Conservation (phyloP, 2,888 invertebrate species). For the Scaeva pyrastri region DNA sequence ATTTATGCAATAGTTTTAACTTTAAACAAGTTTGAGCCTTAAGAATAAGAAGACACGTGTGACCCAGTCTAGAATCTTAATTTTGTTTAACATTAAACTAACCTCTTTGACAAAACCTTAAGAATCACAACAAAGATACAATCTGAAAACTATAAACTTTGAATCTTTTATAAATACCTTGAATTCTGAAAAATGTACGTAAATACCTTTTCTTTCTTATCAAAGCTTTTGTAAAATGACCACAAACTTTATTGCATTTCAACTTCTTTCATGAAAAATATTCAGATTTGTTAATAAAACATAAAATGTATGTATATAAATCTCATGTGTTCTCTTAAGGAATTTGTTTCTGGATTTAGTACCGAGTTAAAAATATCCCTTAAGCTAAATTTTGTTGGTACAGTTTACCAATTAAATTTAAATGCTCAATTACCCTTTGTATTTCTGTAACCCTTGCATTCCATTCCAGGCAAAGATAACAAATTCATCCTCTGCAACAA, state of each 20-base stretch:
- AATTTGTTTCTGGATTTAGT: neutral
- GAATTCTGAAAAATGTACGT: too few species aligned
- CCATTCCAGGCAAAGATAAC: constrained; percentile 42
- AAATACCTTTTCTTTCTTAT: neutral
- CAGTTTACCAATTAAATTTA: constrained; percentile 34
- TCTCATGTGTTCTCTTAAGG: neutral
- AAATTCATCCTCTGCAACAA: constrained; percentile 34
- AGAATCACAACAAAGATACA: too few species aligned
- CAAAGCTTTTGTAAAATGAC: neutral
- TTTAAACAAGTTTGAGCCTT: too few species aligned
- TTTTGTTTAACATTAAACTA: too few species aligned
- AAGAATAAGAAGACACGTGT: too few species aligned
- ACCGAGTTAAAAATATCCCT: constrained; percentile 1
- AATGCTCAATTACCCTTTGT: constrained; percentile 36
- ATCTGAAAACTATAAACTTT: too few species aligned
- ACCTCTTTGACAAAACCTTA: too few species aligned
- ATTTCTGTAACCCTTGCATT: neutral
- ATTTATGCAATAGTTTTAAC: too few species aligned
- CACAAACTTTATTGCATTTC: neutral
- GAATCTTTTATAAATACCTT: too few species aligned
- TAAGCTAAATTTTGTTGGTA: neutral
- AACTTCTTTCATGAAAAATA: neutral
- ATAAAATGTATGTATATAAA: neutral
- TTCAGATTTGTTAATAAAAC: neutral
- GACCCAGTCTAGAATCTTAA: too few species aligned